A percentile compares a stretch with the other conserved stretches of the same genome.
Conservation (phyloP, 1,140 invertebrate species). For the Drosophila watanabei region DNA sequence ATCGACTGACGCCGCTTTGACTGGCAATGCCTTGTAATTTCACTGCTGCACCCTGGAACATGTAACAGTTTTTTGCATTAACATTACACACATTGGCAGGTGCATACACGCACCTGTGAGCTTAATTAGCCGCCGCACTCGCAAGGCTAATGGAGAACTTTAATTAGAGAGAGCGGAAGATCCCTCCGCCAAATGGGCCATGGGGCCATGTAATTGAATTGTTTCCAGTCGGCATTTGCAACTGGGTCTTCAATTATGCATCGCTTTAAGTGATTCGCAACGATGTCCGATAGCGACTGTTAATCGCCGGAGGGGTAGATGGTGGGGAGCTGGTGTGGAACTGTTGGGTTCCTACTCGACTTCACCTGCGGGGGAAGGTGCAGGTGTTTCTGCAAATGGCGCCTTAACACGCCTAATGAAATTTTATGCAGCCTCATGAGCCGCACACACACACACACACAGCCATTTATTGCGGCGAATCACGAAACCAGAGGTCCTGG, state of each 20-base stretch:
- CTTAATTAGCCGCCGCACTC: conserved; percentile 49
- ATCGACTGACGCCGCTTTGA: conserved; percentile 9
- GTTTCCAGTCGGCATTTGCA: conserved; percentile 16
- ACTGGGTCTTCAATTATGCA: conserved; percentile 73
- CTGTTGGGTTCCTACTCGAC: not conserved
- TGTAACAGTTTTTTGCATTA: conserved; percentile 25
- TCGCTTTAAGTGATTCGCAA: conserved; percentile 53
- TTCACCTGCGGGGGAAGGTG: not conserved
- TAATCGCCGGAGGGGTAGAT: conserved; percentile 23
- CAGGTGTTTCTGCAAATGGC: conserved; percentile 63
- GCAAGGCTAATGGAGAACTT: conserved; percentile 51
- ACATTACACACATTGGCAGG: conserved; percentile 26
- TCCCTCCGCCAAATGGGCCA: conserved; percentile 4
- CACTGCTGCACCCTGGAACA: conserved; percentile 27
- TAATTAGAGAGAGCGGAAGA: conserved; percentile 47
- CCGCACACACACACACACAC: conserved; percentile 13
- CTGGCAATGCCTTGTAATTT: conserved; percentile 50
- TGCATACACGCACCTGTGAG: conserved; percentile 14
- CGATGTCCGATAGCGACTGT: conserved; percentile 44
- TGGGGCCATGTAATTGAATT: conserved; percentile 66
- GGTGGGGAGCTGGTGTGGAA: not conserved
- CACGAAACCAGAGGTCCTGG: conserved; percentile 46
- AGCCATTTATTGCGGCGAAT: conserved; percentile 71
- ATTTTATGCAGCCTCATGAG: conserved; percentile 78
- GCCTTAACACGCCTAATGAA: conserved; percentile 76